Evolutionary conservation across 1,140 invertebrate genomes (phyloP).

Genomic region (Psilanteris sp.): DNA sequence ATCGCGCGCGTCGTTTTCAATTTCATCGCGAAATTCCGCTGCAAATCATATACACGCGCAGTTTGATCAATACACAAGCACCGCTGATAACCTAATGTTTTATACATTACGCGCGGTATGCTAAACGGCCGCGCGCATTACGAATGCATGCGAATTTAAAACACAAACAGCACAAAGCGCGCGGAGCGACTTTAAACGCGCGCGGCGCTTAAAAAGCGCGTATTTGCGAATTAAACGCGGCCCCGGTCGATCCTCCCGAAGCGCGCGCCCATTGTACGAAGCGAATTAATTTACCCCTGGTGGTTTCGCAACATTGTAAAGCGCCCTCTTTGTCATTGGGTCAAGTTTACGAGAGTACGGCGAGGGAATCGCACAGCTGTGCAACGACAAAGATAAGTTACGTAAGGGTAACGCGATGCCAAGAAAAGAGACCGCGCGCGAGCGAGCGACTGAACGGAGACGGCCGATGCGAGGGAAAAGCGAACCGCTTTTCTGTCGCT

Average conservation of each 20-base stretch:
- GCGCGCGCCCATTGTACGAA: conserved; percentile 7
- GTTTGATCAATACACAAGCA: background rate
- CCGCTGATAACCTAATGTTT: conserved; percentile 3
- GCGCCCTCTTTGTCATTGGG: conserved; percentile 42
- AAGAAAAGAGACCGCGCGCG: conserved; percentile 40
- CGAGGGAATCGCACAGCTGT: conserved; percentile 39
- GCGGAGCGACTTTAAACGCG: conserved; percentile 8
- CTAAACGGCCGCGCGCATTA: conserved; percentile 2
- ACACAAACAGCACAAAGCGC: background rate
- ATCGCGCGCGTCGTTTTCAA: background rate
- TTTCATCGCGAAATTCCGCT: background rate
- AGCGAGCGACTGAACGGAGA: conserved; percentile 22
- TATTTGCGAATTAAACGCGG: conserved; percentile 10
- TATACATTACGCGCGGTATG: conserved; percentile 1
- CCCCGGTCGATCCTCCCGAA: conserved; percentile 6
- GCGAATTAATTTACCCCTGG: conserved; percentile 23
- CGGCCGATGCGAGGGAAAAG: conserved; percentile 20
- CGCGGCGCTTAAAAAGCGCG: conserved; percentile 1
- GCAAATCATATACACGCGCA: conserved; percentile 7
- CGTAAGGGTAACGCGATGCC: conserved; percentile 55
- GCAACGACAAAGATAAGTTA: conserved; percentile 44
- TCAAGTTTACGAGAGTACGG: conserved; percentile 44
- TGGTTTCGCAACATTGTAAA: conserved; percentile 26
- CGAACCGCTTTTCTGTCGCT: conserved; percentile 67
- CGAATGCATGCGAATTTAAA: conserved; percentile 4